Conservation (phyloP, 2,888 invertebrate genomes). For the Andrena minutula region DNA sequence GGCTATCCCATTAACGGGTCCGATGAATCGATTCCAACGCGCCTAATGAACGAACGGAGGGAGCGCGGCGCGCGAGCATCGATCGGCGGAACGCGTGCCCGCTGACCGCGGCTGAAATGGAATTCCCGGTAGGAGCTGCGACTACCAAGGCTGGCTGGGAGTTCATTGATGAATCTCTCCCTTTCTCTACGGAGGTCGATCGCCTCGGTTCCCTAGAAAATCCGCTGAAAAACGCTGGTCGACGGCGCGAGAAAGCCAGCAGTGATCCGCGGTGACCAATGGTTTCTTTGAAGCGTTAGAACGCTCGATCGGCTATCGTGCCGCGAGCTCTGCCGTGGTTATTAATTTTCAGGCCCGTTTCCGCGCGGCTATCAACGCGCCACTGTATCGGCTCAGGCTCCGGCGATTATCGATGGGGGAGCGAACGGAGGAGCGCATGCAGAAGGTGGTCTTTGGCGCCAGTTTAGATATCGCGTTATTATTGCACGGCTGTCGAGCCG, state of each 20-base stretch:
- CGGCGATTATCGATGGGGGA: constrained; percentile 20
- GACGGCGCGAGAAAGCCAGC: constrained; percentile 16
- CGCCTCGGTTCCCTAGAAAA: constrained; percentile 58
- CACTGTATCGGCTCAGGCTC: background rate
- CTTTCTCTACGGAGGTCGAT: constrained; percentile 53
- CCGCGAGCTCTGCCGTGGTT: background rate
- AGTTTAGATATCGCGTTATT: constrained; percentile 56
- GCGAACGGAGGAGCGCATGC: constrained; percentile 9
- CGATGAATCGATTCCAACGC: constrained; percentile 63
- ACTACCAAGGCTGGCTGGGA: constrained; percentile 38
- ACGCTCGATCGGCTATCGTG: background rate
- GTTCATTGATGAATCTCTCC: constrained; percentile 67
- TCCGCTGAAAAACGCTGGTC: constrained; percentile 37
- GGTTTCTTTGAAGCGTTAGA: constrained; percentile 7
- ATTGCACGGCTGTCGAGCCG: constrained; percentile 23
- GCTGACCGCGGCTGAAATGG: constrained; percentile 37
- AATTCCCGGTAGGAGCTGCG: constrained; percentile 58
- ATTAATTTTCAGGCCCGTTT: constrained; percentile 4
- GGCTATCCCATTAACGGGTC: constrained; percentile 51
- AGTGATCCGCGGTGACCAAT: constrained; percentile 23
- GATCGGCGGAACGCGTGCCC: constrained; percentile 30
- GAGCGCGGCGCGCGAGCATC: constrained; percentile 3
- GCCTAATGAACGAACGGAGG: constrained; percentile 2
- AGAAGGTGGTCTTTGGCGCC: constrained; percentile 48
- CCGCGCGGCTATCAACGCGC: background rate